Base-by-base conservation (phyloP, 2,888 invertebrate genomes). In the Folsomia manolachei region DNA sequence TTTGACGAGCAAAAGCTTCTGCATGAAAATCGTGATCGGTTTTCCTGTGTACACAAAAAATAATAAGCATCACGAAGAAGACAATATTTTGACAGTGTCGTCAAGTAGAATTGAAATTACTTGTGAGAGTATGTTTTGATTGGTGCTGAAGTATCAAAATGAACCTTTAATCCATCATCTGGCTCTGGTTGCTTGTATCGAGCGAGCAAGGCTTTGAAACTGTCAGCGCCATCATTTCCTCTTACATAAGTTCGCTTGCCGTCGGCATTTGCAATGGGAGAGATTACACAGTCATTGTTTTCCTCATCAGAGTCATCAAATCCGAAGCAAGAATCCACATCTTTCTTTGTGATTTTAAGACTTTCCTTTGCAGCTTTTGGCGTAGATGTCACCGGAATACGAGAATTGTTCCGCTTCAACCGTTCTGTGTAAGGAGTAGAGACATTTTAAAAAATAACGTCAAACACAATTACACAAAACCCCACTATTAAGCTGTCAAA, bases 321-420 rank as follows among this genome's bases (percentile, higher is more conserved):
- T 1, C 78, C 78, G 74, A 78, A 78, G 11, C 72, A 72, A 1
- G 72, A 72, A 0, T 75, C 75, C 0, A 75, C 67, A 61, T 78
- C 78, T 9, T 65, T 23, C 1, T 69, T 70, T 1, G 71, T 68
- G 7, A 64, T n/a, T 1, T 25, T n/a, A n/a, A 53, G 9, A 14
- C 14, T 56, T 1, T 62, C 56, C n/a, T 74, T 53, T 23, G 61
- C 68, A 11, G 68, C 62, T 18, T 72, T 74, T 23, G 79, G 79
- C 1, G 79, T 79, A 9, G 79, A 79, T 2, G 79, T 78, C 9
- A 75, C 72, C 1, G 77, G 77, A 67, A 75, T 72, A 23, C 53
- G 52, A 53, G 68, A 74, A 56, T 71, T 65, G 56, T 76, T 77
- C 79, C 79, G 76, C 1, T 75, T 62, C 26, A 79, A 27, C 11